Evolutionary conservation across 2,797 vertebrate genomes (phyloP).

Genomic region (Muraenolepis orangiensis): DNA sequence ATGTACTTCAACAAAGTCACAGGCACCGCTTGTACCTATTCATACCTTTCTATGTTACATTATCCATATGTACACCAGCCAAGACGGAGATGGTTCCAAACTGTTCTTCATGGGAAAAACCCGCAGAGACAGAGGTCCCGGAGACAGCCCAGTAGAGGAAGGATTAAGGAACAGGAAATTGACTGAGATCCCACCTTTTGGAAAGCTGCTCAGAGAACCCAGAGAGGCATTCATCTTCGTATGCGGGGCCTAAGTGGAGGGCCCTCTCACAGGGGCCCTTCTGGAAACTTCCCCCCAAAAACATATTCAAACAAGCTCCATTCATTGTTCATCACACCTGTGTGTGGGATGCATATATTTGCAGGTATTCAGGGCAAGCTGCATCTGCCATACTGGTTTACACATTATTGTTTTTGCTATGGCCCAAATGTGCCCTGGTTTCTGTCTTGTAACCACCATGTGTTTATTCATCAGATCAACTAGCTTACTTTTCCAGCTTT

Average conservation of each 20-base stretch:
- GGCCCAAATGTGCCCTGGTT: too few species aligned
- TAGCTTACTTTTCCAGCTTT: too few species aligned
- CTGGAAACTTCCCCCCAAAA: neutral
- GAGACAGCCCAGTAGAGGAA: slow-evolving; percentile 10
- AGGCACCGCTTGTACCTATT: neutral
- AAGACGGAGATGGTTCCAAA: slow-evolving; percentile 28
- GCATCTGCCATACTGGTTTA: neutral
- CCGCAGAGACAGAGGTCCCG: neutral
- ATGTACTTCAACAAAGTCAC: neutral
- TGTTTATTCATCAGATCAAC: neutral
- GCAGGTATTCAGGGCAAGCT: neutral
- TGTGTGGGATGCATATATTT: neutral
- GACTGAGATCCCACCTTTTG: slow-evolving; percentile 29
- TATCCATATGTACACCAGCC: neutral
- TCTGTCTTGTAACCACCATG: neutral
- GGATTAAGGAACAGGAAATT: slow-evolving; percentile 39
- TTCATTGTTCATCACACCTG: too few species aligned
- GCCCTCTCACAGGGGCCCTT: too few species aligned
- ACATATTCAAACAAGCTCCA: too few species aligned
- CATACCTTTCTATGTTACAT: neutral
- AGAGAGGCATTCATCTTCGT: slow-evolving; percentile 16
- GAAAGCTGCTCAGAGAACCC: slow-evolving; percentile 11
- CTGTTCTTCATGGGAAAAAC: slow-evolving; percentile 33
- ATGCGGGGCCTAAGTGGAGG: neutral
- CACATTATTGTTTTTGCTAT: too few species aligned